These are phyloP conservation scores for Sinodicranocentrus sp. DNA, from an alignment of 2,888 invertebrate species.

Conservation along the genomic window DNA sequence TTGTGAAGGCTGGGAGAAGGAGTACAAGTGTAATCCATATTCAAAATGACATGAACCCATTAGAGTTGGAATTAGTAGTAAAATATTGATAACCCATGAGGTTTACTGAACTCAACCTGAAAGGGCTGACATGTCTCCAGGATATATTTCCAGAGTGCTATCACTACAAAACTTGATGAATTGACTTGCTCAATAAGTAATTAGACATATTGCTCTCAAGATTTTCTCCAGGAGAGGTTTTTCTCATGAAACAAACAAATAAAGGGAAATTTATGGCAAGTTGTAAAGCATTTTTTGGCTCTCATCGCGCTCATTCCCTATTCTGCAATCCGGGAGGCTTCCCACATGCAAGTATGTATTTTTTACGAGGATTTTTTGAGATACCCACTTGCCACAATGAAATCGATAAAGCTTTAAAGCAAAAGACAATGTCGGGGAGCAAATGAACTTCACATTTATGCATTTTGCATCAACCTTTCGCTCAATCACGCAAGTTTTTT, in stretches of 20 bases:
- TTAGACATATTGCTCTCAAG: constrained; percentile 67
- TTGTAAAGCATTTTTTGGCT: too few species aligned
- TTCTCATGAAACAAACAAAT: too few species aligned
- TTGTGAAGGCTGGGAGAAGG: too few species aligned
- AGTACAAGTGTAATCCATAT: constrained; percentile 24
- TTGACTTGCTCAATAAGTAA: constrained; percentile 65
- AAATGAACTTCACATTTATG: constrained; percentile 29
- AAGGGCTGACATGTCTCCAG: constrained; percentile 33
- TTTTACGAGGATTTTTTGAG: too few species aligned
- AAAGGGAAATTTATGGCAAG: too few species aligned
- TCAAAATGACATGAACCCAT: constrained; percentile 29
- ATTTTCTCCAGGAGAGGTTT: not conserved
- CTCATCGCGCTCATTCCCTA: not conserved
- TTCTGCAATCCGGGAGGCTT: constrained; percentile 4
- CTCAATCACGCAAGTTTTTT: too few species aligned
- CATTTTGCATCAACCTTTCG: constrained; percentile 44
- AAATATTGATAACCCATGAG: constrained; percentile 20
- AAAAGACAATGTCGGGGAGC: too few species aligned
- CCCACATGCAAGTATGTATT: not conserved
- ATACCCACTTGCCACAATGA: not conserved
- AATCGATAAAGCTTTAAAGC: constrained; percentile 2
- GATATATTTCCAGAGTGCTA: not conserved
- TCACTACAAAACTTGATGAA: constrained; percentile 8
- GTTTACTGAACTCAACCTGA: constrained; percentile 42
- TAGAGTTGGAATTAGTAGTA: not conserved